Evolutionary conservation across 2,888 invertebrate genomes (phyloP).

Genomic region (Xanthia icteritia): DNA sequence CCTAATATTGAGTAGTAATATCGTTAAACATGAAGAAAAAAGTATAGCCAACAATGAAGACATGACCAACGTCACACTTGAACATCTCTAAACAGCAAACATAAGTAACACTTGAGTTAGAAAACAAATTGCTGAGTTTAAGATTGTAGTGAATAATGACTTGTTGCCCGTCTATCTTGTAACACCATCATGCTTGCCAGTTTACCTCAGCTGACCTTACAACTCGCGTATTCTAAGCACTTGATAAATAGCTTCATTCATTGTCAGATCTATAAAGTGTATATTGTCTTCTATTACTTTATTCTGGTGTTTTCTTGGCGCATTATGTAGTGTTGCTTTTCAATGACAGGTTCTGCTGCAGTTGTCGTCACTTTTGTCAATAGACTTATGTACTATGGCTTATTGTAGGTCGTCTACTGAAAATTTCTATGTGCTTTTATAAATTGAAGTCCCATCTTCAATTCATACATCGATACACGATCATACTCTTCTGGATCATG

Average conservation of each 20-base stretch:
- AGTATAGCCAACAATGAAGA: slow-evolving; percentile 2
- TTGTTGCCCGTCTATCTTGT: slow-evolving; percentile 50
- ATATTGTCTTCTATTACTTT: slow-evolving; percentile 36
- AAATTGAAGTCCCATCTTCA: neutral
- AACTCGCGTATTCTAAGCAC: slow-evolving; percentile 46
- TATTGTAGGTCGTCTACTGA: neutral
- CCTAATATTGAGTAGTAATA: neutral
- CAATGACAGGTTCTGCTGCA: neutral
- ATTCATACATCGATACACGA: too few species aligned
- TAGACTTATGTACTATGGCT: neutral
- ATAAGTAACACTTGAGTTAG: slow-evolving; percentile 34
- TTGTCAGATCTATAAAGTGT: slow-evolving; percentile 40
- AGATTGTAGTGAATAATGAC: slow-evolving; percentile 59
- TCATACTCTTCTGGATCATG: neutral
- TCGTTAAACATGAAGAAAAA: neutral
- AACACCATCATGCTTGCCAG: slow-evolving; percentile 56
- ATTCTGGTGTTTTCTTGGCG: slow-evolving; percentile 17
- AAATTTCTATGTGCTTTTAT: neutral
- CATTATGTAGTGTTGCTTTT: neutral
- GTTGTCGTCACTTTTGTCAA: neutral
- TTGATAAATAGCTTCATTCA: slow-evolving; percentile 60
- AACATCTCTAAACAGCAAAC: slow-evolving; percentile 27
- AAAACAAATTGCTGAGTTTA: slow-evolving; percentile 53
- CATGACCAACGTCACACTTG: slow-evolving; percentile 8
- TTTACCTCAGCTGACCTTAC: slow-evolving; percentile 57